Evolutionary conservation across 2,797 vertebrate genomes (phyloP), one percentile per base, ranked within the genome.

Genomic region (Cephalopachus bancanus): DNA sequence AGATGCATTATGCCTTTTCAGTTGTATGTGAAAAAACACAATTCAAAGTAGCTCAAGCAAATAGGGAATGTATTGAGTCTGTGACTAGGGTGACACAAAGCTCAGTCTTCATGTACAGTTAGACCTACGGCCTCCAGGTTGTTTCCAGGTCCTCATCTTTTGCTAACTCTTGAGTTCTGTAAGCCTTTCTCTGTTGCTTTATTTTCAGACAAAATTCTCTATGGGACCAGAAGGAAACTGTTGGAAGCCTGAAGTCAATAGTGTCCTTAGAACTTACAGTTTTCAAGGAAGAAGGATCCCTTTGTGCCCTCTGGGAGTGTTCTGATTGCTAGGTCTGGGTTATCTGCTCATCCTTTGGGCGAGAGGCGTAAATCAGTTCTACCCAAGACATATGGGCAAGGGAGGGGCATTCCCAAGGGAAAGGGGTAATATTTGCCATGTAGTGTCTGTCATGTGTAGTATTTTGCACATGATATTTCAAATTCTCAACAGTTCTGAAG

Each of bases 161-260:
- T 24, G 91, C 16, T 84, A 20, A 30, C 26, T 90, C 33, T 91
- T 91, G 17, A 79, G 22, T 80, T 78, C n/a, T 88, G 53, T 37
- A 81, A 10, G 20, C 72, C 62, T 90, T 88, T 76, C 55, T 96
- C 65, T 85, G 26, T 92, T 91, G 51, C 30, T 97, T 83, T 93
- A 59, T 83, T 94, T 94, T 80, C 19, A 65, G 24, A 78, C 4
- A 93, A 49, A 10, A 83, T 88, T 89, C 28, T 69, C 49, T 15
- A 26, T 84, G 17, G 53, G 28, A 76, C 53, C 72, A 15, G 75
- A 96, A 92, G 28, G 7, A 17, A 67, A 92, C 51, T 85, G 0
- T 65, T 91, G 53, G 30, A 83, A 87, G n/a, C 16, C 11, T 14
- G 22, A 94, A 91, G 28, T 53, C 53, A 78, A 0, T 85, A n/a